Evolutionary conservation across 2,113 vertebrate genomes (phyloP), one percentile per base, ranked within the genome.

Genomic region (Syngnathus scovelli): DNA sequence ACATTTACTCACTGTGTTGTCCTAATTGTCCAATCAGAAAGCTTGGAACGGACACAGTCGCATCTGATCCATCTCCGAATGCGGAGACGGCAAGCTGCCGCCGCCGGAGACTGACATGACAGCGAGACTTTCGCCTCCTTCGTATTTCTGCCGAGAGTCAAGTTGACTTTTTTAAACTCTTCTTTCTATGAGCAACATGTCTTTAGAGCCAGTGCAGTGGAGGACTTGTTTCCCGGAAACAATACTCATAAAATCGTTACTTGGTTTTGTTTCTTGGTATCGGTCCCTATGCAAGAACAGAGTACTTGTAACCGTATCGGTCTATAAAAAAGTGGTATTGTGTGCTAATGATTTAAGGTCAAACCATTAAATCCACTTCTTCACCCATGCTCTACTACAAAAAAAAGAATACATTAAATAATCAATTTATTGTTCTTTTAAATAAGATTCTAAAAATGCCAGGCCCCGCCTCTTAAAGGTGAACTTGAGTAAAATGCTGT

Each of bases 21-120:
- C 77, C 76, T 90, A 89, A 89, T 89, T 89, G 86, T 89, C 86
- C 87, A 89, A 87, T 90, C 87, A 87, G 85, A 86, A 83, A 81
- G 84, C 83, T 84, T 89, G 89, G 89, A 89, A 85, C 73, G 6
- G 75, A 68, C 80, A 61, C 77, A 75, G 78, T 85, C 85, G 83
- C 88, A 87, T 85, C 86, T 87, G 85, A 89, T 88, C 85, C 83
- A 83, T 85, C 80, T 85, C 77, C 67, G 21, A 79, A 79, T 75
- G 80, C 72, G 83, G 79, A 83, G 78, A 84, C 82, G 69, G 75
- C 83, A 86, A 85, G 79, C 86, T 85, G 85, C 83, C 84, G 83
- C 67, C 18, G 48, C 46, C 46, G 52, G 75, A 80, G 77, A 78
- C 51, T 43, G 68, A 36, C 58, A 72, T 78, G 88, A 85, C 88